Evolutionary conservation across 2,888 invertebrate genomes (phyloP), one percentile per base, ranked within the genome.

Genomic region (Hirtodrosophila confusa): DNA sequence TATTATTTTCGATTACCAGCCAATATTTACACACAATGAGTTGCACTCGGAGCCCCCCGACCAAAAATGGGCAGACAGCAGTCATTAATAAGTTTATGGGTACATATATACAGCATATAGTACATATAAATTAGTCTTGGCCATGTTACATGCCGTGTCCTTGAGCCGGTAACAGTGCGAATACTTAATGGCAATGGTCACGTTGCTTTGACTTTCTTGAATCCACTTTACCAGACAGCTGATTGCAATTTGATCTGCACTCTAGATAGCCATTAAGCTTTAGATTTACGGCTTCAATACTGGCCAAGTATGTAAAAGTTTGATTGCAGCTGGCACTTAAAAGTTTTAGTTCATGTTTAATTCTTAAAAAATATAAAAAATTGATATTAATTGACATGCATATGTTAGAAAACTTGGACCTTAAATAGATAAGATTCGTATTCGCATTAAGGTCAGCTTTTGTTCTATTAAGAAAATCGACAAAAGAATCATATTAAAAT

Each of bases 91-190:
- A 50, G 43, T 43, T 17, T 43, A 24, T 29, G 44, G 37, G 35
- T 44, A 27, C 31, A n/a, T 10, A 44, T 27, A 33, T 33, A n/a
- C n/a, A n/a, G n/a, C n/a, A n/a, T 41, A 23, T 41, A 66, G 24
- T 50, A 51, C 23, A 27, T 35, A 47, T 57, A 40, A 56, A 50
- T 57, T 35, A 7, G 66, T 43, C 56, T 51, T 54, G 60, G 76
- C 58, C 55, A 49, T 41, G 47, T 77, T 77, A 77, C 56, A 65
- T 65, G 62, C 12, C 43, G 44, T 68, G 88, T 80, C 80, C 80
- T 80, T 85, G 88, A 68, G 70, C 54, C 56, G 75, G 47, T 55
- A 65, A 64, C 60, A 66, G 77, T 39, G 31, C 64, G 60, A 61
- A 58, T 23, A 40, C 11, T 37, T 62, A 60, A 63, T 78, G 55